Evolutionary conservation across 2,888 invertebrate genomes (phyloP).

Genomic region (Nomada goodeniana): DNA sequence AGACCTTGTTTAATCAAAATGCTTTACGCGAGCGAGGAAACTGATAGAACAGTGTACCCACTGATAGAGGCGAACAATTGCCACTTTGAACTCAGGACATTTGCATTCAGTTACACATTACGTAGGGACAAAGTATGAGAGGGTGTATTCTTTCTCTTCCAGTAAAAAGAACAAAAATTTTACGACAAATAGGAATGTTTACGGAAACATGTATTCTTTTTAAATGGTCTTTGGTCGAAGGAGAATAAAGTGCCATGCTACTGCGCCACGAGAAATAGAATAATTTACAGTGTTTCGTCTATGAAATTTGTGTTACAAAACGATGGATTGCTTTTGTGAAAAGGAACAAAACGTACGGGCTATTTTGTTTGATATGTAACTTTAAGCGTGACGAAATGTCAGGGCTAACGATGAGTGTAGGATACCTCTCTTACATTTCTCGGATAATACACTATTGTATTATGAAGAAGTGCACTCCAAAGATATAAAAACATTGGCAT

Average conservation of each 20-base stretch:
- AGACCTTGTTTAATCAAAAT: background rate
- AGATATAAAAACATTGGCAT: no score
- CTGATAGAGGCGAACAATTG: slow-evolving; percentile 21
- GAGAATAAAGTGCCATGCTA: background rate
- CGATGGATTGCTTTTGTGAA: background rate
- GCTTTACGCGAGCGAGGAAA: slow-evolving; percentile 5
- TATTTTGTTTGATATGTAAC: background rate
- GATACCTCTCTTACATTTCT: background rate
- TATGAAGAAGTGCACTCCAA: no score
- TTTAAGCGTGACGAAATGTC: no score
- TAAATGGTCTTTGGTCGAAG: background rate
- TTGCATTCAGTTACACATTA: background rate
- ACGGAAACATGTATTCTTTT: background rate
- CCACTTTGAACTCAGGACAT: background rate
- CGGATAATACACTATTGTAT: no score
- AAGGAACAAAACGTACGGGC: background rate
- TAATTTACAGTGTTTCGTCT: no score
- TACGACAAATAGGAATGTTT: no score
- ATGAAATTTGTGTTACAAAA: background rate
- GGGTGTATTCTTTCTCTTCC: background rate
- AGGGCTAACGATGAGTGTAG: background rate
- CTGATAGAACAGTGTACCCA: background rate
- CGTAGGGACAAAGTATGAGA: background rate
- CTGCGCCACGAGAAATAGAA: no score
- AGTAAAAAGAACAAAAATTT: background rate